Evolutionary conservation across 2,113 vertebrate species (phyloP).

Genomic region (Pygoscelis antarcticus): DNA sequence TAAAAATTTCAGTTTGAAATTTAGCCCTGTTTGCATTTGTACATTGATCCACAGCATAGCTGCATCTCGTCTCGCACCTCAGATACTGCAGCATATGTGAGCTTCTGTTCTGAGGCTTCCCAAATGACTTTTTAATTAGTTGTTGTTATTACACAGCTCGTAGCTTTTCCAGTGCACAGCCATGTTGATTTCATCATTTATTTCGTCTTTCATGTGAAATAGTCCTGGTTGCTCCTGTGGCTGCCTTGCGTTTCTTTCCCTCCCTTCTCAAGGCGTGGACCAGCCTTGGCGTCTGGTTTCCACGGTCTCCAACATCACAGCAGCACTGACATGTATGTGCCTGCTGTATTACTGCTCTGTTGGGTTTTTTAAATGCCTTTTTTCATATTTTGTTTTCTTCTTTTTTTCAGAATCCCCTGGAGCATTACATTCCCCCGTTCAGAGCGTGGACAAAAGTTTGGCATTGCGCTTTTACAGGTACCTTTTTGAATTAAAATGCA

Average conservation of each 20-base stretch:
- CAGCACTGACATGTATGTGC: rapidly evolving
- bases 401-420: background rate
- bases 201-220: background rate
- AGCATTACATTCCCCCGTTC: rapidly evolving
- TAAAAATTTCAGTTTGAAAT: background rate
- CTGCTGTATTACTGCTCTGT: background rate
- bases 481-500: background rate
- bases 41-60: background rate
- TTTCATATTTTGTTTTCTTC: background rate
- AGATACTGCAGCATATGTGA: background rate
- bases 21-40: background rate
- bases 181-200: background rate
- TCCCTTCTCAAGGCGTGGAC: background rate
- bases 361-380: background rate
- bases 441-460: background rate
- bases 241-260: background rate
- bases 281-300: background rate
- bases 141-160: background rate
- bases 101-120: background rate
- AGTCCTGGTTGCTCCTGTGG: background rate
- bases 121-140: background rate
- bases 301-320: background rate
- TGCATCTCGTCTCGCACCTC: background rate
- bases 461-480: background rate
- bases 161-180: background rate